phyloP scores from a whole-genome alignment of 2,113 vertebrate species.

The Illadopsis cleaveri region DNA sequence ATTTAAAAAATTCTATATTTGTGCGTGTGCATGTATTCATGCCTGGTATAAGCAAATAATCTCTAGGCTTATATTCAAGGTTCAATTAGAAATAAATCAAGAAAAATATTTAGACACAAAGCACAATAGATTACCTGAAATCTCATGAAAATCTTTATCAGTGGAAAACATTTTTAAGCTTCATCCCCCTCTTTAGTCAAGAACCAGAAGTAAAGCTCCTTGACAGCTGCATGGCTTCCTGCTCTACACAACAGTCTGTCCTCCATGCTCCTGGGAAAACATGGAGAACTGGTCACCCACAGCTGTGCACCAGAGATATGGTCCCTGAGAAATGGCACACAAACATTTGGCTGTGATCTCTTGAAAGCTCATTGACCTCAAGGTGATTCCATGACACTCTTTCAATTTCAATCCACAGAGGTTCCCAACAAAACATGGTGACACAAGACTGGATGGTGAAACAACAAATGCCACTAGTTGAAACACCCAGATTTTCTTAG shows the following conservation, averaged over 20 bases:
- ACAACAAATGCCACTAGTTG: not conserved
- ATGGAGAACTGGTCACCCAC: accelerated
- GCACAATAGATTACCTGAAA: not conserved
- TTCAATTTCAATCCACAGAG: not conserved
- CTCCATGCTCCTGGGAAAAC: not conserved
- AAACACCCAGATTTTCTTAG: not conserved
- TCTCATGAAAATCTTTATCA: not conserved
- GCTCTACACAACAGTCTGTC: not conserved
- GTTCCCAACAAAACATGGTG: not conserved
- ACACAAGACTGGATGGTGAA: not conserved
- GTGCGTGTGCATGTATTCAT: not conserved
- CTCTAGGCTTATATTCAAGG: not conserved
- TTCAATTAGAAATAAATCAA: not conserved
- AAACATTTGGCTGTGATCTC: not conserved
- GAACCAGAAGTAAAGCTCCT: not conserved
- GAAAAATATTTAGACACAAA: not conserved
- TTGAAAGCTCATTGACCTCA: not conserved
- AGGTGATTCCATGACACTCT: not conserved
- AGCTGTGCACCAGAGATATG: not conserved
- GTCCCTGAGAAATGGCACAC: not conserved
- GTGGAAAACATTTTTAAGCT: not conserved
- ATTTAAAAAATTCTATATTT: not conserved
- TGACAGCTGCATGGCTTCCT: not conserved
- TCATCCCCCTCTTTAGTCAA: not conserved
- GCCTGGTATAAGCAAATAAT: not conserved